A percentile compares a stretch with the other conserved stretches of the same genome.
Conservation (phyloP, 2,888 invertebrate genomes). For the Calliscelio sp. region DNA sequence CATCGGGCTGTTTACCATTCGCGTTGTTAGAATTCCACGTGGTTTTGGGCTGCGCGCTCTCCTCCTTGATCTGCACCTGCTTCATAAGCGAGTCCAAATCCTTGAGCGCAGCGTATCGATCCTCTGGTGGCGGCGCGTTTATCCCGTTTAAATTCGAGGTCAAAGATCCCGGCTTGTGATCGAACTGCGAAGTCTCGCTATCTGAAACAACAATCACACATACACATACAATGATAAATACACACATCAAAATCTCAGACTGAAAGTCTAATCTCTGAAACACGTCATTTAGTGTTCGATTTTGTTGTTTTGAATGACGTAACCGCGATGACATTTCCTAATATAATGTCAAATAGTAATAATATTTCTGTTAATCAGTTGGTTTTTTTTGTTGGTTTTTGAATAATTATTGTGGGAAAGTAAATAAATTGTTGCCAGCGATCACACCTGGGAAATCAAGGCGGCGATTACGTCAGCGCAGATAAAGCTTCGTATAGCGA, state of each 20-base stretch:
- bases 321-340: background rate
- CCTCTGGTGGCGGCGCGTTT: slow-evolving; percentile 88
- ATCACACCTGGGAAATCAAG: slow-evolving; percentile 21
- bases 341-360: too few species aligned
- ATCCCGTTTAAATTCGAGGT: slow-evolving; percentile 81
- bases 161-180: slow-evolving; percentile 75
- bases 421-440: background rate
- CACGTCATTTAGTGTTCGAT: background rate
- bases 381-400: background rate
- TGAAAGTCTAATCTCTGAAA: background rate
- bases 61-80: slow-evolving; percentile 83
- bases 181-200: slow-evolving; percentile 71
- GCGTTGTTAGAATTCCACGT: slow-evolving; percentile 81
- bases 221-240: too few species aligned
- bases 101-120: slow-evolving; percentile 98
- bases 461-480: background rate
- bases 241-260: too few species aligned
- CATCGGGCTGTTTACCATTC: slow-evolving; percentile 75
- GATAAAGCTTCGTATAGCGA: background rate
- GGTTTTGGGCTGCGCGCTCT: slow-evolving; percentile 77
- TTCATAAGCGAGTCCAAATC: slow-evolving; percentile 93
- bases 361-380: background rate
- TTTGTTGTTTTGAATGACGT: slow-evolving; percentile 27
- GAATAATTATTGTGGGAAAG: slow-evolving; percentile 26
- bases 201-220: slow-evolving; percentile 51